Base-by-base conservation (phyloP, 1,140 invertebrate species). In the Drosophila funebris region DNA sequence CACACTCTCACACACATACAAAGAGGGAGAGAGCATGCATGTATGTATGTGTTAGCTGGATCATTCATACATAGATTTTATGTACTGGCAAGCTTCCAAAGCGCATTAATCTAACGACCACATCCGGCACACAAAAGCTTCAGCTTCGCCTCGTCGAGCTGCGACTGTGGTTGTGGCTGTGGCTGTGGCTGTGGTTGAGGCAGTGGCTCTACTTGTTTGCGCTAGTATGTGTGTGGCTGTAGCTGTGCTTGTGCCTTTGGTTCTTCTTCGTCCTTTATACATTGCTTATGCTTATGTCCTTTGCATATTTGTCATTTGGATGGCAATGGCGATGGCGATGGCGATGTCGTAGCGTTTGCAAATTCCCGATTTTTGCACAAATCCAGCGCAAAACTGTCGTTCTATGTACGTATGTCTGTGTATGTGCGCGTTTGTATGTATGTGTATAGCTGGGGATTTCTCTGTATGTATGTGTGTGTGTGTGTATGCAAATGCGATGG, bases 81-180 rank as follows among this genome's bases (percentile, higher is more conserved):
- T 85, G 63, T 85, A 87, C 82, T 85, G 82, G 82, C 82, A 85
- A 87, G 78, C 80, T 75, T 84, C 82, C 82, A 85, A 85, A 85
- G 82, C 82, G 82, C 83, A 87, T 85, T 85, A 85, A 85, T 85
- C 82, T 85, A 85, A 85, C 82, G 82, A 85, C 82, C 82, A 85
- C 82, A 85, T 85, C 82, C 82, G 82, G 81, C 81, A 77, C 58
- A 85, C 77, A 85, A 67, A 80, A 75, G 69, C 64, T 44, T 22
- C 41, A 68, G 56, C 50, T 52, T 13, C 52, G 60, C 20, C 29
- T 22, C 27, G 16, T 8, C 16, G n/a, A 16, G 24, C 7, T 36
- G 5, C 24, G 33, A 11, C 36, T 53, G 39, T 14, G 43, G 16
- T 31, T 37, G 46, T 43, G 66, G 24, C 11, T 8, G 20, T 16